phyloP scores from a whole-genome alignment of 1,140 invertebrate genomes.

The Nilaparvata lugens region DNA sequence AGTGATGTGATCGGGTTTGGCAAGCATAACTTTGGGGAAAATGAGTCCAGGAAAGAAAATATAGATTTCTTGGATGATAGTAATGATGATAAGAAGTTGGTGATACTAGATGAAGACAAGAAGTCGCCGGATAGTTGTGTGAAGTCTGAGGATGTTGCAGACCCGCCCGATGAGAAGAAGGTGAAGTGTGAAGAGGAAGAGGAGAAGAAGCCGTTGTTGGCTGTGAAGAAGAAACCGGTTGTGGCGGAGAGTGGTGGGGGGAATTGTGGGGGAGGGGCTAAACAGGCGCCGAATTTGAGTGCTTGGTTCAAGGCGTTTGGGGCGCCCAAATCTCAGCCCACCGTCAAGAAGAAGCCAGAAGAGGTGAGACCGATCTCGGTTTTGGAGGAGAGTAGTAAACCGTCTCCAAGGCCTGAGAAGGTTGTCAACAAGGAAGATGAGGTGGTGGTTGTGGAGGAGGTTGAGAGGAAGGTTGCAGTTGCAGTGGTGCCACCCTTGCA shows the following conservation, averaged over 20 bases:
- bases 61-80: constrained; percentile 29
- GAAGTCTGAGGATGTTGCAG: constrained; percentile 24
- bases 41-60: constrained; percentile 25
- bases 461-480: constrained; percentile 21
- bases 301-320: constrained; percentile 88
- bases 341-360: constrained; percentile 31
- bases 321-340: constrained; percentile 49
- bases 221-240: no score
- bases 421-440: constrained; percentile 17
- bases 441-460: constrained; percentile 19
- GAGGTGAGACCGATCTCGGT: neutral
- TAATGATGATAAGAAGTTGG: constrained; percentile 29
- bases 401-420: constrained; percentile 2
- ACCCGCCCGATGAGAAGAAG: constrained; percentile 13
- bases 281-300: constrained; percentile 74
- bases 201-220: constrained; percentile 21
- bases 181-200: constrained; percentile 24
- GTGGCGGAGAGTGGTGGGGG: constrained; percentile 35
- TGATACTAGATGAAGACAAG: constrained; percentile 10
- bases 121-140: constrained; percentile 19
- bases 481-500: constrained; percentile 28
- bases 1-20: constrained; percentile 37
- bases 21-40: constrained; percentile 15
- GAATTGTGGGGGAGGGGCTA: constrained; percentile 39
- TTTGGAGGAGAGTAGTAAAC: constrained; percentile 15